phyloP scores from a whole-genome alignment of 2,113 vertebrate species.

The Megaptera novaeangliae region DNA sequence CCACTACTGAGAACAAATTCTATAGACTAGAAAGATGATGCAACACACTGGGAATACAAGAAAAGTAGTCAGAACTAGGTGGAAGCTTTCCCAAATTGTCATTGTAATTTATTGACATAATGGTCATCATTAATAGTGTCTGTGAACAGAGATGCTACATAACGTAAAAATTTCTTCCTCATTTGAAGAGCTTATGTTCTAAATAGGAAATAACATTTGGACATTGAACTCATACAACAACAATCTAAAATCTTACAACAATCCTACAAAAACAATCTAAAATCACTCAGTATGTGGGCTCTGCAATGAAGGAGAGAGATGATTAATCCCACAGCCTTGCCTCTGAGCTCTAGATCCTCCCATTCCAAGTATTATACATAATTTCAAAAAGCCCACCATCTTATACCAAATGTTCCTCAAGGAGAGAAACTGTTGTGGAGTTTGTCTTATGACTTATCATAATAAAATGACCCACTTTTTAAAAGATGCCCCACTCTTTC shows the following conservation, averaged over 20 bases:
- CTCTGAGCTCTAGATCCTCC: background rate
- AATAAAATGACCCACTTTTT: background rate
- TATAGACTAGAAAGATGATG: background rate
- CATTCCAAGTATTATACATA: background rate
- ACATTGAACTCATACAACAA: background rate
- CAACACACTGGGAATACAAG: background rate
- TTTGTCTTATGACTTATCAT: background rate
- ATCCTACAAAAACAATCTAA: background rate
- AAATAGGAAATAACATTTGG: background rate
- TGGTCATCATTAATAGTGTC: background rate
- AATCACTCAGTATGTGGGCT: background rate
- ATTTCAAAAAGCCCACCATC: background rate
- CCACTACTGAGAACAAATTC: background rate
- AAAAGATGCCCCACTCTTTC: background rate
- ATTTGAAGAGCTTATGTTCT: background rate
- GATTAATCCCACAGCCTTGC: background rate
- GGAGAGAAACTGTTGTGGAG: background rate
- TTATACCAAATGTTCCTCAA: background rate
- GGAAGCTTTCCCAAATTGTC: background rate
- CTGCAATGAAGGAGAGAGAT: background rate
- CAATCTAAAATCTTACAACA: background rate
- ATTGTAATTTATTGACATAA: background rate
- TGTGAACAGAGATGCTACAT: background rate
- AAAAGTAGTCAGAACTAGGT: background rate
- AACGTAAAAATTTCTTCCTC: background rate